These are phyloP conservation scores for Cottoperca gobio DNA, from an alignment of 2,797 vertebrate species.

Conservation along the genomic window DNA sequence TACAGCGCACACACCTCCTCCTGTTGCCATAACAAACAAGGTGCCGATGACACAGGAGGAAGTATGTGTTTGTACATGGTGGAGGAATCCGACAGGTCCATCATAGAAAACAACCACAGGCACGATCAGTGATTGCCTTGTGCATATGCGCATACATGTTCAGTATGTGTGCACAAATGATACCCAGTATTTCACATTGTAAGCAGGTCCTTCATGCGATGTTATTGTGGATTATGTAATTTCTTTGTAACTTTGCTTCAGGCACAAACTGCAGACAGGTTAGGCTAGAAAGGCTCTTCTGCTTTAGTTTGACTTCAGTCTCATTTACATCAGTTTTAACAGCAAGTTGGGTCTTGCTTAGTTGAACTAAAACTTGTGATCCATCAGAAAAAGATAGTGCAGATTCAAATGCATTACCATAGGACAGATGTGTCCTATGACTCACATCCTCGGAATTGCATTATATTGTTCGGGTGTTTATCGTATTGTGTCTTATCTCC, in stretches of 20 bases:
- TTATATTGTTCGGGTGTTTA: neutral
- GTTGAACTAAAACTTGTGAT: neutral
- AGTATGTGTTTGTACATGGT: conserved; percentile 56
- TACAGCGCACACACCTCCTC: conserved; percentile 10
- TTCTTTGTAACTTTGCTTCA: conserved; percentile 28
- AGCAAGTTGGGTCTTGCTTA: conserved; percentile 29
- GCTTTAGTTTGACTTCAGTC: neutral
- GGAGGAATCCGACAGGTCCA: conserved; percentile 53
- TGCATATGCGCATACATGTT: conserved; percentile 8
- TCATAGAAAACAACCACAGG: conserved; percentile 47
- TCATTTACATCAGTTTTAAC: neutral
- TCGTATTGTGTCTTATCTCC: neutral
- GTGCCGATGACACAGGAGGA: conserved; percentile 70
- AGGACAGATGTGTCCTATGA: neutral
- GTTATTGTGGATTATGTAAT: neutral
- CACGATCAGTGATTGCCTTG: neutral
- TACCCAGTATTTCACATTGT: neutral
- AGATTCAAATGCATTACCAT: neutral
- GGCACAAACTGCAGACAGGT: conserved; percentile 34
- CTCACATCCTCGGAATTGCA: neutral
- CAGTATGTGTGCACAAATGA: neutral
- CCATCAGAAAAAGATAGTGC: neutral
- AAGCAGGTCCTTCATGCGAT: neutral
- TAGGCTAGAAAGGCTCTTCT: conserved; percentile 4
- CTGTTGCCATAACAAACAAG: conserved; percentile 84